A percentile compares a stretch with the other conserved stretches of the same genome.
Conservation (phyloP, 1,140 invertebrate species). For the Calosoma granatense region DNA sequence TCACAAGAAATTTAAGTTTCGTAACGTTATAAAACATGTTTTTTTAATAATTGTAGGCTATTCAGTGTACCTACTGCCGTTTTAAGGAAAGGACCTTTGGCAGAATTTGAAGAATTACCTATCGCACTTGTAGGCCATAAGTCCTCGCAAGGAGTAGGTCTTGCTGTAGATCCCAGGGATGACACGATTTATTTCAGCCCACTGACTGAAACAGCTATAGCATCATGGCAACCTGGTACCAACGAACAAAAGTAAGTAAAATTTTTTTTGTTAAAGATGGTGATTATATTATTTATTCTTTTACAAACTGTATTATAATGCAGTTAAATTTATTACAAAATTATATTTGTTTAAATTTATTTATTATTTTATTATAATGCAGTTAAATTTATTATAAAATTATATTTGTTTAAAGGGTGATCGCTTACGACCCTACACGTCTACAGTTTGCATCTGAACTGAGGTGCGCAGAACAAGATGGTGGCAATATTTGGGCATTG, state of each 20-base stretch:
- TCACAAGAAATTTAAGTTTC: no score
- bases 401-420: slow-evolving; percentile 40
- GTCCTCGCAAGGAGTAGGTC: slow-evolving; percentile 66
- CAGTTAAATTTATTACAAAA: neutral
- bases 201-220: slow-evolving; percentile 63
- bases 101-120: slow-evolving; percentile 56
- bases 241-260: slow-evolving; percentile 47
- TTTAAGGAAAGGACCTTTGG: slow-evolving; percentile 54
- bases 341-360: slow-evolving; percentile 20
- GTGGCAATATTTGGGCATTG: slow-evolving; percentile 55
- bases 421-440: slow-evolving; percentile 55
- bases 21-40: no score
- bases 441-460: slow-evolving; percentile 68
- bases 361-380: neutral
- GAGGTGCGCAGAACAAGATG: slow-evolving; percentile 49
- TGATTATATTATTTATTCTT: slow-evolving; percentile 5
- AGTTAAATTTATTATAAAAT: neutral
- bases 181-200: slow-evolving; percentile 64
- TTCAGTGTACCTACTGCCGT: slow-evolving; percentile 64
- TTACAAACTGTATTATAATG: neutral
- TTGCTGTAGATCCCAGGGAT: slow-evolving; percentile 55
- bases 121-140: slow-evolving; percentile 67
- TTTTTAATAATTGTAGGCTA: slow-evolving; percentile 45
- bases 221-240: slow-evolving; percentile 60
- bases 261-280: slow-evolving; percentile 13